Conservation (phyloP, 1,140 invertebrate species). For the Apolygus lucorum region DNA sequence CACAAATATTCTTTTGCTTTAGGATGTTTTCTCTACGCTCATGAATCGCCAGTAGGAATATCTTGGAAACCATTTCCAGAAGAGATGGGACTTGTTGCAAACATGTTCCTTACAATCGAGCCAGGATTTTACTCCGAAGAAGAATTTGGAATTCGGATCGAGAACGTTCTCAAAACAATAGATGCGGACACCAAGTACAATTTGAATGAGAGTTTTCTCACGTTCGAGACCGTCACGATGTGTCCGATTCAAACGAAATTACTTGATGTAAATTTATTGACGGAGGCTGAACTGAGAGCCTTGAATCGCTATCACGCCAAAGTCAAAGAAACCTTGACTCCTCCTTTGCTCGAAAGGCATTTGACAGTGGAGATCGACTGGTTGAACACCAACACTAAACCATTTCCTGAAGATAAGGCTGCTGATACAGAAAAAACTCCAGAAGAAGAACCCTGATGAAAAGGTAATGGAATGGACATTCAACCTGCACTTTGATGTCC, state of each 20-base stretch:
- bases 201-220: constrained; percentile 69
- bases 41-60: constrained; percentile 84
- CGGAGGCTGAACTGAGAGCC: constrained; percentile 52
- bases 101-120: constrained; percentile 90
- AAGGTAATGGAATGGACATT: not conserved
- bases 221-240: constrained; percentile 85
- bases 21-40: constrained; percentile 82
- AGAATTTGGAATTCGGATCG: constrained; percentile 26
- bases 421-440: too few species aligned
- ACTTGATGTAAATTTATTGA: constrained; percentile 67
- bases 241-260: constrained; percentile 89
- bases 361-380: constrained; percentile 3
- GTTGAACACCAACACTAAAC: constrained; percentile 10
- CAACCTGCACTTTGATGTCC: not conserved
- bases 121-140: constrained; percentile 74
- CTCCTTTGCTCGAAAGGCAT: not conserved
- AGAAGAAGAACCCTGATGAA: not conserved
- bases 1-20: too few species aligned
- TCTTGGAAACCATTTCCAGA: constrained; percentile 60
- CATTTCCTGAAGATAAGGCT: constrained; percentile 1
- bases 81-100: constrained; percentile 72
- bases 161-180: constrained; percentile 32
- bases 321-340: constrained; percentile 14
- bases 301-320: constrained; percentile 7
- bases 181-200: constrained; percentile 57